Percentiles rank a stretch among this genome's conserved stretches.
Evolutionary conservation across 2,888 invertebrate genomes (phyloP).

Genomic region (Holacanthella duospinosa): DNA sequence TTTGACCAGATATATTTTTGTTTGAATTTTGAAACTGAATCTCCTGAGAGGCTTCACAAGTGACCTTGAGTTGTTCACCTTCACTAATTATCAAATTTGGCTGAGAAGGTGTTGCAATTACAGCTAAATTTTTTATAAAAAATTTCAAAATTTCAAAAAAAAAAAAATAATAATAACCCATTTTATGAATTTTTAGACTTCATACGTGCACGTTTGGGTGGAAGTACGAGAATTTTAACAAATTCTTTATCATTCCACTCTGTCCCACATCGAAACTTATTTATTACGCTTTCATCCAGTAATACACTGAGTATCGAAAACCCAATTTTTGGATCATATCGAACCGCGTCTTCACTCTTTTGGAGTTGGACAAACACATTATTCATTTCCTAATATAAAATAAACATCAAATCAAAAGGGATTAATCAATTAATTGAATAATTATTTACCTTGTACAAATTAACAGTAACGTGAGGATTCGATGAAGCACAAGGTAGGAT

Average conservation of each 20-base stretch:
- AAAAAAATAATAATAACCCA: background rate
- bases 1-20: background rate
- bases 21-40: background rate
- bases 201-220: slow-evolving; percentile 2
- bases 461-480: slow-evolving; percentile 16
- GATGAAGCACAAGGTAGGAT: slow-evolving; percentile 23
- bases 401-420: no score
- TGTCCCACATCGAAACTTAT: slow-evolving; percentile 3
- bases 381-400: no score
- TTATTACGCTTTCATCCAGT: background rate
- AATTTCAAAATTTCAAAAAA: background rate
- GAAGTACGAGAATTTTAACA: slow-evolving; percentile 3
- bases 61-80: background rate
- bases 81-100: background rate
- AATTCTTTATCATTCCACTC: slow-evolving; percentile 1
- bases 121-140: background rate
- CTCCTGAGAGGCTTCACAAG: slow-evolving; percentile 2
- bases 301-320: background rate
- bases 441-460: slow-evolving; percentile 1
- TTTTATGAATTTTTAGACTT: background rate
- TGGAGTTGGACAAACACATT: background rate
- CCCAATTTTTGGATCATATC: slow-evolving; percentile 3
- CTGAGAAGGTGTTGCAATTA: background rate
- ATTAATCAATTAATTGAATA: no score
- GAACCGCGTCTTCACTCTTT: background rate